Evolutionary conservation across 2,797 vertebrate genomes (phyloP).

Genomic region (Cyclura pinguis): DNA sequence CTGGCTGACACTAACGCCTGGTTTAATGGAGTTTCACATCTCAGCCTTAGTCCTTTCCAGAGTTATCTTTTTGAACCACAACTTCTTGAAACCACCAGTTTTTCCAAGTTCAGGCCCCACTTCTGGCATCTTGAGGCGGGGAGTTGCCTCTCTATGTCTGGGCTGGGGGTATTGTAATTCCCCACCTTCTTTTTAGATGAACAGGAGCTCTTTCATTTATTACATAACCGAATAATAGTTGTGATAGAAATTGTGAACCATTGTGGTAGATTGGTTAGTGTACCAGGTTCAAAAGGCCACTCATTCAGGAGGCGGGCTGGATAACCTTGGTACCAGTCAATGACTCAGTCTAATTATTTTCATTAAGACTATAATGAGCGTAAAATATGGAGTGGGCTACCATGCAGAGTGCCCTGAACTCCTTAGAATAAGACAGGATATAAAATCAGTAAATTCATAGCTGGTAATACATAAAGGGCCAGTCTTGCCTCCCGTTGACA

Average conservation of each 20-base stretch:
- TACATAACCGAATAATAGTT: neutral
- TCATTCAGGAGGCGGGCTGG: too few relatives aligned
- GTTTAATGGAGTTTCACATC: too few relatives aligned
- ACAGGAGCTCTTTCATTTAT: neutral
- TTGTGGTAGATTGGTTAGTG: neutral
- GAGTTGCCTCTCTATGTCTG: too few relatives aligned
- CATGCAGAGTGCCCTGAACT: neutral
- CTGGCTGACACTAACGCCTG: too few relatives aligned
- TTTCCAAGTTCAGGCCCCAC: too few relatives aligned
- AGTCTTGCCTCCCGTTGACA: neutral
- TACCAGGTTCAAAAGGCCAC: neutral
- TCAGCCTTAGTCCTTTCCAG: too few relatives aligned
- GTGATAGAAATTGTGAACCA: neutral
- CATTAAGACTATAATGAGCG: neutral
- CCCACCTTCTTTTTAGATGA: neutral
- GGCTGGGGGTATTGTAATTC: too few relatives aligned
- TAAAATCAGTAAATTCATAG: neutral
- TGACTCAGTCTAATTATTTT: neutral
- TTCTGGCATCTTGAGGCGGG: too few relatives aligned
- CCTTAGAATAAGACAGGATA: neutral
- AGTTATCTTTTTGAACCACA: too few relatives aligned
- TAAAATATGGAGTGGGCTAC: neutral
- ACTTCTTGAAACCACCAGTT: too few relatives aligned
- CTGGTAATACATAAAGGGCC: neutral
- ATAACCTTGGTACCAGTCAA: neutral